Conservation (phyloP, 1,140 invertebrate species). For the Cydia strobilella region DNA sequence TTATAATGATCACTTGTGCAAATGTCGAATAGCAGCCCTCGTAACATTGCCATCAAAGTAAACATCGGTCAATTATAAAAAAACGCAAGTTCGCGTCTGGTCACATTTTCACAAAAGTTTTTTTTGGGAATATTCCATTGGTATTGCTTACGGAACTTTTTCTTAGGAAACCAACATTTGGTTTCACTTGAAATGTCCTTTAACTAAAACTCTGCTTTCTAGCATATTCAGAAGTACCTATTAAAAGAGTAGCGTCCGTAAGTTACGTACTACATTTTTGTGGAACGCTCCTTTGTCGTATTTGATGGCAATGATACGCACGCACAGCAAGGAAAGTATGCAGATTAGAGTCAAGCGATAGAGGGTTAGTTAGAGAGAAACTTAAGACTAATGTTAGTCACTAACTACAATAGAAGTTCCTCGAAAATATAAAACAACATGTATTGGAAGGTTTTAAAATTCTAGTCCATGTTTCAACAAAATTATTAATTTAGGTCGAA, state of each 20-base stretch:
- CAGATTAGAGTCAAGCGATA: conserved; percentile 6
- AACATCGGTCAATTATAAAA: not conserved
- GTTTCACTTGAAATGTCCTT: too few relatives aligned
- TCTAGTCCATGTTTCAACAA: too few relatives aligned
- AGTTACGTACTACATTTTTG: not conserved
- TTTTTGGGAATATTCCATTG: too few relatives aligned
- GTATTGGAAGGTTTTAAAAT: not conserved
- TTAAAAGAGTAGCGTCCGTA: not conserved
- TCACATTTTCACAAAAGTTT: too few relatives aligned
- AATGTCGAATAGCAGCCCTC: not conserved
- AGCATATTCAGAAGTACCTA: too few relatives aligned
- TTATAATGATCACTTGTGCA: not conserved
- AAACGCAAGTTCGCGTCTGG: not conserved
- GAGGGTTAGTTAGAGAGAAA: conserved; percentile 5
- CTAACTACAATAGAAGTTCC: not conserved
- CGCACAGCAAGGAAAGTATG: conserved; percentile 6
- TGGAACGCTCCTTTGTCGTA: not conserved
- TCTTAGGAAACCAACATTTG: too few relatives aligned
- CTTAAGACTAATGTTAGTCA: not conserved
- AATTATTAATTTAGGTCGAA: too few relatives aligned
- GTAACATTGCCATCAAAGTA: not conserved
- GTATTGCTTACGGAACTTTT: too few relatives aligned
- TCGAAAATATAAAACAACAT: not conserved
- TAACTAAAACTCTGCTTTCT: too few relatives aligned
- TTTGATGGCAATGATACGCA: conserved; percentile 10